phyloP scores from a whole-genome alignment of 2,797 vertebrate species.

The Fistularia commersonii region DNA sequence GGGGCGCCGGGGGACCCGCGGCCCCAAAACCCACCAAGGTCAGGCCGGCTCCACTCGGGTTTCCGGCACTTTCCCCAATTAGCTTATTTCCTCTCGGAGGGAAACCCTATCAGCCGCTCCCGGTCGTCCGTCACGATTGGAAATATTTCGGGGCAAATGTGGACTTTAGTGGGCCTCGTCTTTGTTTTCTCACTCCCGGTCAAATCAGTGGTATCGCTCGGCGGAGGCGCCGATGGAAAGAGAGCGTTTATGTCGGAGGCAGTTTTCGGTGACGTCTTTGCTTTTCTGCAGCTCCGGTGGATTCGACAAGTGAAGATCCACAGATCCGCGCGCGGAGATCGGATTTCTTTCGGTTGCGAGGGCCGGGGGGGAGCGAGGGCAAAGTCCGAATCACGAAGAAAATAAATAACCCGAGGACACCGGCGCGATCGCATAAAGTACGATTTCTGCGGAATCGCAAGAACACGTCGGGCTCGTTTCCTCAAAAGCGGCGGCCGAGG shows the following conservation, averaged over 20 bases:
- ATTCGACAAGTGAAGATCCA: constrained; percentile 44
- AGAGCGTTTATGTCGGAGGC: constrained; percentile 1
- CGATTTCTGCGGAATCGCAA: too few relatives aligned
- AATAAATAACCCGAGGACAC: too few relatives aligned
- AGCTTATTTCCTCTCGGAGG: constrained; percentile 27
- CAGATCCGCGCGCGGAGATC: constrained; percentile 35
- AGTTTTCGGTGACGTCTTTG: constrained; percentile 32
- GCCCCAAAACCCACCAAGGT: too few relatives aligned
- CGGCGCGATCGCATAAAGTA: too few relatives aligned
- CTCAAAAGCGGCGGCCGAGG: too few relatives aligned
- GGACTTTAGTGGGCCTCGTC: constrained; percentile 18
- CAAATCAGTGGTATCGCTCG: constrained; percentile 16
- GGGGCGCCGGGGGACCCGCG: too few relatives aligned
- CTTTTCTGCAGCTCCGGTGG: constrained; percentile 24
- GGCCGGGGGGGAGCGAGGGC: too few relatives aligned
- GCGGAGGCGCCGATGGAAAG: constrained; percentile 30
- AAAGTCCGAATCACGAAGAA: too few relatives aligned
- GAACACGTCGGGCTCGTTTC: too few relatives aligned
- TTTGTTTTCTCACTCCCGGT: constrained; percentile 36
- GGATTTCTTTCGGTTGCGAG: too few relatives aligned
- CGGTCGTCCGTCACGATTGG: constrained; percentile 45
- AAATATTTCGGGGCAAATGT: constrained; percentile 40
- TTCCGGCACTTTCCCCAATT: too few relatives aligned
- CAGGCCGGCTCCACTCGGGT: too few relatives aligned
- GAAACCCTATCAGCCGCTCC: constrained; percentile 49